Base-by-base conservation (phyloP, 2,113 vertebrate species). In the Phainopepla nitens region DNA sequence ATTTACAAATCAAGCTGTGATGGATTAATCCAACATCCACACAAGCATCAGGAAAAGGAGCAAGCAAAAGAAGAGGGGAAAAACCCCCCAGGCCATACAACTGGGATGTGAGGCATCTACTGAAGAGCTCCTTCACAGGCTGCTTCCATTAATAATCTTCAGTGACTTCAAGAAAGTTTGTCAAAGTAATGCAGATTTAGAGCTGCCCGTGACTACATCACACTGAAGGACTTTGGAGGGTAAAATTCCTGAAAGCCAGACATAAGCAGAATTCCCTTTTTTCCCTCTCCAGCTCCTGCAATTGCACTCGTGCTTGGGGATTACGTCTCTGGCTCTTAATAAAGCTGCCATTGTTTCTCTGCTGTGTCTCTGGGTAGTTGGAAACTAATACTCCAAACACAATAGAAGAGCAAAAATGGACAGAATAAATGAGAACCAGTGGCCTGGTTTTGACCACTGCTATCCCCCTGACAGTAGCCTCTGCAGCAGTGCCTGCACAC, bases 401-500 rank as follows among this genome's bases (percentile, higher is more conserved):
- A 93, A 94, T 6, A 96, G 82, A 89, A 87, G 92, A 91, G 69
- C 71, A 92, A 95, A 92, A 95, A 42, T 60, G 82, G 88, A 69
- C 1, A 31, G 83, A 96, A 93, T 89, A 97, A 97, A 96, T 77
- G 90, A 96, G 83, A 95, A 69, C 12, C 68, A 62, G 86, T 50
- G 78, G 90, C 90, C 94, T 91, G 61, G 18, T 83, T 87, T 57
- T 83, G 91, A 93, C 89, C 95, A 82, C 64, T 73, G 91, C 88
- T 66, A 80, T 96, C 75, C 95, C 91, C 95, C 53, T 47, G 95
- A 94, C 88, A 94, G 93, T 20, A 83, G 88, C 50, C 88, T 93
- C 64, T 58, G 73, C 82, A 92, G 84, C 68, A 92, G 39, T 71
- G 68, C 68, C 64, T 33, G 70, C 35, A 7, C 5, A 13, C 56